These are phyloP conservation scores for Bradypodion ventrale DNA, from an alignment of 2,797 vertebrate species.

Conservation along the genomic window DNA sequence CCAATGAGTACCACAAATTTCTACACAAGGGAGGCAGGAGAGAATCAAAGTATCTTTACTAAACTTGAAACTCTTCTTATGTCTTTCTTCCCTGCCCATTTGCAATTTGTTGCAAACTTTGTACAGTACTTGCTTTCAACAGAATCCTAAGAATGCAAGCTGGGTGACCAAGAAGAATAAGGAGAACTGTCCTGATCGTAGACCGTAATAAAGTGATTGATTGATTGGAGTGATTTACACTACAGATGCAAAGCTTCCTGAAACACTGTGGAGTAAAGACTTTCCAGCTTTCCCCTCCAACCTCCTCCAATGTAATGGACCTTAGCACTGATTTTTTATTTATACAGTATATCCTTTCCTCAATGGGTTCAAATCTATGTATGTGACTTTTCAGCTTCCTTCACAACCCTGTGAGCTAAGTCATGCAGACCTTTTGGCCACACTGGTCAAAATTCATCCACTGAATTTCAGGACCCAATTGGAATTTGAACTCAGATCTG, in stretches of 20 bases:
- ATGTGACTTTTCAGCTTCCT: too few relatives aligned
- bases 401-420: too few relatives aligned
- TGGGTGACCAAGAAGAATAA: not conserved
- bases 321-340: not conserved
- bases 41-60: conserved; percentile 50
- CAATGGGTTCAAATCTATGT: too few relatives aligned
- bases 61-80: conserved; percentile 41
- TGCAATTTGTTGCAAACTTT: not conserved
- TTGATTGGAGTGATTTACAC: too few relatives aligned
- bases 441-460: too few relatives aligned
- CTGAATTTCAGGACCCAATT: too few relatives aligned
- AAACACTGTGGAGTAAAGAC: too few relatives aligned
- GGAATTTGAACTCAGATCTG: too few relatives aligned
- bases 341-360: too few relatives aligned
- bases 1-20: conserved; percentile 62
- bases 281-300: not conserved
- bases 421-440: too few relatives aligned
- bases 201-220: too few relatives aligned
- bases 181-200: too few relatives aligned
- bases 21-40: conserved; percentile 53
- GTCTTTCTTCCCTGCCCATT: conserved; percentile 27
- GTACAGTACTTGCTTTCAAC: not conserved
- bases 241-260: not conserved
- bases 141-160: not conserved
- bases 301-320: not conserved